phyloP scores from a whole-genome alignment of 2,797 vertebrate genomes.

The Eleutherodactylus coqui region DNA sequence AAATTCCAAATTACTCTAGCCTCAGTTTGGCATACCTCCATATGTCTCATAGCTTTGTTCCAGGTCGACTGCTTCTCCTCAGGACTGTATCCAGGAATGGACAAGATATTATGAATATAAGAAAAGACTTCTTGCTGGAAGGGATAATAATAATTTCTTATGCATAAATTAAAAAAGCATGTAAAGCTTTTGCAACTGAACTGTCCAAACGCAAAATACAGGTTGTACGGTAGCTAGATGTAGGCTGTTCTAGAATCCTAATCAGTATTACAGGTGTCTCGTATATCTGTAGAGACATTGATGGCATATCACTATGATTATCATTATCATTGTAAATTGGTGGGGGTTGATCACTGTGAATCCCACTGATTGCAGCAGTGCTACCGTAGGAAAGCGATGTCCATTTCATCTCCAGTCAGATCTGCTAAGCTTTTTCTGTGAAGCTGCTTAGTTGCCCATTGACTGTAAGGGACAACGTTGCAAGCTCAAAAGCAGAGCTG shows the following conservation, averaged over 20 bases:
- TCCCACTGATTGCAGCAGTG: background rate
- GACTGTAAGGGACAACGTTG: no score
- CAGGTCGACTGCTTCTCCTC: constrained; percentile 88
- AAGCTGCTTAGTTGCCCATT: background rate
- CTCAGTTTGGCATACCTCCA: constrained; percentile 76
- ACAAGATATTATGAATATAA: constrained; percentile 93
- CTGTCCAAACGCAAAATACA: background rate
- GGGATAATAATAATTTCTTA: background rate
- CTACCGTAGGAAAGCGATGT: background rate
- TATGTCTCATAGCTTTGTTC: constrained; percentile 84
- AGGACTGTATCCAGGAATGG: constrained; percentile 87
- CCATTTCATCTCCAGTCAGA: background rate
- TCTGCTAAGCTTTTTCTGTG: background rate
- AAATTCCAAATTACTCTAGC: background rate
- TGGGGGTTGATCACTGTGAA: background rate
- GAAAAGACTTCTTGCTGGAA: constrained; percentile 90
- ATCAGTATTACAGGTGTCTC: background rate
- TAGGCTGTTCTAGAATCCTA: background rate
- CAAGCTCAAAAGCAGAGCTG: background rate
- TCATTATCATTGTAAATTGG: background rate
- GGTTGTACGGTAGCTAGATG: background rate
- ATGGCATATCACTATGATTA: background rate
- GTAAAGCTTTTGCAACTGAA: background rate
- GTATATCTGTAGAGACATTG: background rate
- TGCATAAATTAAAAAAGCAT: background rate